Base-by-base conservation (phyloP, 92 coral and sea anemone genomes). In the Phymanthus crucifer region DNA sequence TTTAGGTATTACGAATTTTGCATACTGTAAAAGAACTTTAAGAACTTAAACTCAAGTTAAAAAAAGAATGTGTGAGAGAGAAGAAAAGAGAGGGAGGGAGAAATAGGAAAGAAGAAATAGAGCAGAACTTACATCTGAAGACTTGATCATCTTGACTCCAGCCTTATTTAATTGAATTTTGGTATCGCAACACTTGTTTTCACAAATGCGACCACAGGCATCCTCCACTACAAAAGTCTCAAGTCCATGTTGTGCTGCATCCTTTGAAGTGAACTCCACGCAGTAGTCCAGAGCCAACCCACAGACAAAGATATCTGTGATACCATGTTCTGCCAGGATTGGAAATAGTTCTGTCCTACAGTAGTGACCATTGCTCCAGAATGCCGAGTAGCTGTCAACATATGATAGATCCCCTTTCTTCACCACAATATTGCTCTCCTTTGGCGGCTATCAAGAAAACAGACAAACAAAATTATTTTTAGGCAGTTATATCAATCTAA, bases 281-380 rank as follows among this genome's bases (percentile, higher is more conserved):
- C 98, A 95, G 70, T 87, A 80, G 72, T 95, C 98, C 26, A 95
- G 82, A 31, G 98, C 98, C 74, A 95, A 80, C 11, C 98, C 98
- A 87, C 93, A 84, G 23, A 93, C 13, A 57, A 81, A 95, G 45
- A 93, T 86, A 66, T 95, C 92, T 18, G 93, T 90, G 8, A 93
- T 88, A 38, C 93, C 93, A 36, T 64, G 84, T 26, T 73, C 73
- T 52, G 90, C 75, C 16, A 95, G 86, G 16, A 90, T 80, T 40
- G 76, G 70, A 65, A 95, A 95, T 46, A 95, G 71, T 2, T 90
- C 83, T 0, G 95, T 87, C 47, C 87, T 90, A 10, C 72, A 66
- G 21, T 80, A 76, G 56, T 90, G 92, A 1, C 87, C 93, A 57
- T 87, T 88, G 79, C 89, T 94, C 93, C 93, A 88, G 87, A 95